phyloP scores from a whole-genome alignment of 2,797 vertebrate genomes.

The Sebastes kiyomatsui region DNA sequence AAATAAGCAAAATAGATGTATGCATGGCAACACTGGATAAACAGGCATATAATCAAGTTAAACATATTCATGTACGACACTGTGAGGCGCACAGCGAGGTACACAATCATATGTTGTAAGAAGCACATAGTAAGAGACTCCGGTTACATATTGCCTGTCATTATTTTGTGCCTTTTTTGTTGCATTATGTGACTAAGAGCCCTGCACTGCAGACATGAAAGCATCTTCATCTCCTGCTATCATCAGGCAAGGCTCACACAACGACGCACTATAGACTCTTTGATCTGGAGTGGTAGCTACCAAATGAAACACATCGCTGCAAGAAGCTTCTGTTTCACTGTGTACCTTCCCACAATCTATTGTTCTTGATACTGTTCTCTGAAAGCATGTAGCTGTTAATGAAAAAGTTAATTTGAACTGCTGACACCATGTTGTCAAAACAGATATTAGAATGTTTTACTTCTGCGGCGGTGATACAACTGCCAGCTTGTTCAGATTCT shows the following conservation, averaged over 20 bases:
- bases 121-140: conserved; percentile 21
- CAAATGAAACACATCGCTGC: conserved; percentile 46
- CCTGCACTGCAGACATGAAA: conserved; percentile 72
- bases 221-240: conserved; percentile 68
- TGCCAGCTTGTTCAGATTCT: conserved; percentile 10
- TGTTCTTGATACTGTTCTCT: conserved; percentile 9
- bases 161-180: conserved; percentile 68
- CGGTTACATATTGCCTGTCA: conserved; percentile 53
- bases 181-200: conserved; percentile 72
- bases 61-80: background rate
- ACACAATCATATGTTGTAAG: conserved; percentile 15
- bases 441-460: background rate
- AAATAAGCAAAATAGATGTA: conserved; percentile 5
- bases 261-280: conserved; percentile 56
- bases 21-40: background rate
- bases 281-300: conserved; percentile 63
- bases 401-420: conserved; percentile 39
- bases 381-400: conserved; percentile 25
- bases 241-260: conserved; percentile 58
- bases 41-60: conserved; percentile 9
- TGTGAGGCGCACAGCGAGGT: background rate
- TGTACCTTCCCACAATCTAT: conserved; percentile 13
- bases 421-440: conserved; percentile 33
- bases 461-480: background rate
- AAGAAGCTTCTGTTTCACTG: conserved; percentile 27